phyloP scores from a whole-genome alignment of 2,797 vertebrate genomes.

The Macropus fuliginosus region DNA sequence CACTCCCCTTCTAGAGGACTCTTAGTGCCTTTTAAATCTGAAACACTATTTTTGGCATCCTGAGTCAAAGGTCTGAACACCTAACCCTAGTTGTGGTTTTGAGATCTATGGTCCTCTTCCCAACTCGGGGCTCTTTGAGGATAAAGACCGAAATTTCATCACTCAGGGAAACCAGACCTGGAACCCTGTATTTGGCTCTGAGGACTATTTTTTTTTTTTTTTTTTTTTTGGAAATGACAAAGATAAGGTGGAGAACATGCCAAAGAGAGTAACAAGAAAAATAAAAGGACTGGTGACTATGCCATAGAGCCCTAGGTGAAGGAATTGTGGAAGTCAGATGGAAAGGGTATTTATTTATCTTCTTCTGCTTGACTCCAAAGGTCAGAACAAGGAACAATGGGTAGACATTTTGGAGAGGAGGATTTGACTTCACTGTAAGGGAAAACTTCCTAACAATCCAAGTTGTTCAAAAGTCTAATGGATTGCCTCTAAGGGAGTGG shows the following conservation, averaged over 20 bases:
- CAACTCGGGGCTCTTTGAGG: background rate
- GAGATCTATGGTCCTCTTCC: background rate
- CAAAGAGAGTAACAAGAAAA: background rate
- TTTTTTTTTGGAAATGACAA: background rate
- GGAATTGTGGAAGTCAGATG: background rate
- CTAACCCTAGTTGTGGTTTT: background rate
- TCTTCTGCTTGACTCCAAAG: background rate
- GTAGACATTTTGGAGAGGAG: background rate
- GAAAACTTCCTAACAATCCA: background rate
- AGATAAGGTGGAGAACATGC: background rate
- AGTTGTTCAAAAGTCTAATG: background rate
- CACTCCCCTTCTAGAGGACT: background rate
- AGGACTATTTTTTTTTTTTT: background rate
- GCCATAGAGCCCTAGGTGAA: no score
- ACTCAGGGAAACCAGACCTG: background rate
- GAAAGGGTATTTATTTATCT: background rate
- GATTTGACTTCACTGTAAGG: background rate
- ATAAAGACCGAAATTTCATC: background rate
- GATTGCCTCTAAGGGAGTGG: background rate
- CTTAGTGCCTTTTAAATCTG: background rate
- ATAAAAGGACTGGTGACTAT: background rate
- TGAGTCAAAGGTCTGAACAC: background rate
- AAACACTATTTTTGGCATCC: background rate
- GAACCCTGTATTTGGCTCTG: background rate
- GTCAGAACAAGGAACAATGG: background rate